phyloP scores from a whole-genome alignment of 2,113 vertebrate genomes.

The Ptilonorhynchus violaceus region DNA sequence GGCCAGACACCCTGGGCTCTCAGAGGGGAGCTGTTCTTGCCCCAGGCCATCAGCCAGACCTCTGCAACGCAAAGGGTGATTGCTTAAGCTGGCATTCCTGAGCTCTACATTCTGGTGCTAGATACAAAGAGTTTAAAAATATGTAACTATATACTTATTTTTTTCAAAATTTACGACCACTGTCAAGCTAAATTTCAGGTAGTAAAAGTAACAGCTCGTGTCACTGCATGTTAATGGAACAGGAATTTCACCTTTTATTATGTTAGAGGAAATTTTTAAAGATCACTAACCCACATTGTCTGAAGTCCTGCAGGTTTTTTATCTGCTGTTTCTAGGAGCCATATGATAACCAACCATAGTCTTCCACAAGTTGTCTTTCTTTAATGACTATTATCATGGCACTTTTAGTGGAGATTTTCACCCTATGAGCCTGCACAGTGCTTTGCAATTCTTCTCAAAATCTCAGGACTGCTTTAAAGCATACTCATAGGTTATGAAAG shows the following conservation, averaged over 20 bases:
- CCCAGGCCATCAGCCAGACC: not conserved
- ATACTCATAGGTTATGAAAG: not conserved
- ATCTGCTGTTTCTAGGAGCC: not conserved
- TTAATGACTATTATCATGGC: not conserved
- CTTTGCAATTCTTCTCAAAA: not conserved
- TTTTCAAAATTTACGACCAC: not conserved
- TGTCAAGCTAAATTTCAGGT: not conserved
- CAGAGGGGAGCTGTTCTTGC: not conserved
- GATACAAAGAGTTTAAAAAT: not conserved
- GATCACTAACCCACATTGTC: not conserved
- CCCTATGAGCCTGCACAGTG: not conserved
- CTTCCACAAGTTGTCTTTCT: not conserved
- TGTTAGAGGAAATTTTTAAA: not conserved
- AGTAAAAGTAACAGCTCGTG: not conserved
- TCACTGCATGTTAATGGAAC: not conserved
- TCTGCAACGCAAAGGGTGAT: not conserved
- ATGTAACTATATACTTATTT: not conserved
- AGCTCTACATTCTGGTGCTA: not conserved
- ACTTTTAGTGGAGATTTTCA: not conserved
- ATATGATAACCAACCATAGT: not conserved
- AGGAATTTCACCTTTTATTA: not conserved
- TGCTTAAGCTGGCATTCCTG: not conserved
- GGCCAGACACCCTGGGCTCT: not conserved
- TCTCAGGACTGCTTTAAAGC: not conserved
- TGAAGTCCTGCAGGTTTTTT: not conserved